These are phyloP conservation scores for Esox masquinongy DNA, from an alignment of 2,797 vertebrate genomes.

Conservation along the genomic window DNA sequence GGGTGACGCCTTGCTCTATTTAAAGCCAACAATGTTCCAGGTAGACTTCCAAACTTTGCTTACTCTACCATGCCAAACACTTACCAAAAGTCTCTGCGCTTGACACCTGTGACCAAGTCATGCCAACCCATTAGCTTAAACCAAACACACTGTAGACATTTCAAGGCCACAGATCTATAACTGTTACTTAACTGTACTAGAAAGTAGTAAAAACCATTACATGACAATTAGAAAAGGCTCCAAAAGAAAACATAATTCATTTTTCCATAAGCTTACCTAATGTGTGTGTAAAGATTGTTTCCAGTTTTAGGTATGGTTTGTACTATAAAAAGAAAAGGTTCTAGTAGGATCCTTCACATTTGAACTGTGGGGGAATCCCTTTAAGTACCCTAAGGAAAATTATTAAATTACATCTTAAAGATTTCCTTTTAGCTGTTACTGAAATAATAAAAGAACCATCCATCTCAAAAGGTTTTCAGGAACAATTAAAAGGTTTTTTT, in stretches of 20 bases:
- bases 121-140: slow-evolving; percentile 62
- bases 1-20: slow-evolving; percentile 68
- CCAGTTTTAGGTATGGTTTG: neutral
- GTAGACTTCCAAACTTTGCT: slow-evolving; percentile 64
- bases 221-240: slow-evolving; percentile 2
- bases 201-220: slow-evolving; percentile 1
- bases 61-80: slow-evolving; percentile 62
- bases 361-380: no score
- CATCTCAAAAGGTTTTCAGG: no score
- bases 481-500: no score
- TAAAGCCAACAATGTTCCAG: slow-evolving; percentile 71
- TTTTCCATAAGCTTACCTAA: neutral
- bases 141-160: slow-evolving; percentile 51
- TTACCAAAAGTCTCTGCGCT: slow-evolving; percentile 67
- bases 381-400: no score
- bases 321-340: neutral
- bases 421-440: no score
- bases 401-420: no score
- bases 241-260: neutral
- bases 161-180: slow-evolving; percentile 48
- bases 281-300: neutral
- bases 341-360: no score
- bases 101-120: slow-evolving; percentile 69
- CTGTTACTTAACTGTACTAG: neutral
- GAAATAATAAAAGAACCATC: no score